Percentiles rank a stretch among this genome's conserved stretches.
Evolutionary conservation across 2,113 vertebrate species (phyloP).

Genomic region (Centrocercus urophasianus): DNA sequence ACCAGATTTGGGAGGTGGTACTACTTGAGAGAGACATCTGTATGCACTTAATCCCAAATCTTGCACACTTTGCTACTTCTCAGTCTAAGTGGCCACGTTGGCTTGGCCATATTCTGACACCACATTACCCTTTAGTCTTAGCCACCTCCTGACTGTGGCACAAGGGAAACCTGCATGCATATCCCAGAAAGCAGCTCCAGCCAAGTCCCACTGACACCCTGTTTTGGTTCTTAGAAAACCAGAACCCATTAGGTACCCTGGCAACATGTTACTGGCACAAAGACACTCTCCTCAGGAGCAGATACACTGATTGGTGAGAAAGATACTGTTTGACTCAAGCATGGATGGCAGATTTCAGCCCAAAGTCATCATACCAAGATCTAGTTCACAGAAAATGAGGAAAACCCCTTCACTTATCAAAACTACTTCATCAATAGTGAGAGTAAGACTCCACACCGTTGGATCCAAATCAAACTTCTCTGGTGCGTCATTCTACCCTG

Average conservation of each 20-base stretch:
- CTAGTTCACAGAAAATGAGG: neutral
- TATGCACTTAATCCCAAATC: neutral
- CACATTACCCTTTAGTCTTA: neutral
- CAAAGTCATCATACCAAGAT: neutral
- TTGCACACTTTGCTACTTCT: neutral
- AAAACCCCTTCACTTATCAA: neutral
- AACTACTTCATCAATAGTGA: neutral
- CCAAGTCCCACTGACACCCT: neutral
- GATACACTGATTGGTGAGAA: neutral
- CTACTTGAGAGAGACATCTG: neutral
- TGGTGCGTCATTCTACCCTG: accelerated
- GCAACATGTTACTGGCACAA: neutral
- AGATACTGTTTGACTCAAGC: neutral
- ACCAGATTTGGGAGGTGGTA: neutral
- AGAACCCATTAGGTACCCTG: neutral
- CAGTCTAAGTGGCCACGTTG: neutral
- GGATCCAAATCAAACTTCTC: neutral
- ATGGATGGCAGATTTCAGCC: neutral
- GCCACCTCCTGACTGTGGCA: neutral
- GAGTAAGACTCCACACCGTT: neutral
- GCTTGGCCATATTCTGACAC: neutral
- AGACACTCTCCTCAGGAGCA: neutral
- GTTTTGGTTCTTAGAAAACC: neutral
- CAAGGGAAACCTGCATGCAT: neutral
- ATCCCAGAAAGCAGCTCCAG: neutral